These are phyloP conservation scores for Aphidius ervi DNA, from an alignment of 1,140 invertebrate genomes.

Conservation along the genomic window DNA sequence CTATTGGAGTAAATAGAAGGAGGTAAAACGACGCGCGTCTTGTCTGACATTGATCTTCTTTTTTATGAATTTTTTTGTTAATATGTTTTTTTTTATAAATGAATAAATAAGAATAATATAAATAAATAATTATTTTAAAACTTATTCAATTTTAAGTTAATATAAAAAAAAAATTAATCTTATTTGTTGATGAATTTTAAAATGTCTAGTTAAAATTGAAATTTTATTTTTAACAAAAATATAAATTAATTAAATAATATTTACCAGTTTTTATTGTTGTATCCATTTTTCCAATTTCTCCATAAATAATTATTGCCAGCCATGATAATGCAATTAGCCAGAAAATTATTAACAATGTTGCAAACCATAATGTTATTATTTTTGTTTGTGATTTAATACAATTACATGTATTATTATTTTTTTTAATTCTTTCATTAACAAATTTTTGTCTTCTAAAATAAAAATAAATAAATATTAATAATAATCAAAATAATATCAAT, in stretches of 20 bases:
- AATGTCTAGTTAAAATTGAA: not conserved
- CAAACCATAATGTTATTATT: constrained; percentile 42
- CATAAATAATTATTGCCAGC: constrained; percentile 51
- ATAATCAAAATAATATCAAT: not conserved
- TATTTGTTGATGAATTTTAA: no score
- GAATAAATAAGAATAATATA: no score
- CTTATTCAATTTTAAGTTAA: not conserved
- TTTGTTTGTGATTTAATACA: constrained; percentile 38
- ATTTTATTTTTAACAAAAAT: not conserved
- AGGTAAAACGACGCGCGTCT: not conserved
- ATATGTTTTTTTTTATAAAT: no score
- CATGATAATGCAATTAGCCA: constrained; percentile 52
- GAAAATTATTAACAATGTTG: constrained; percentile 42
- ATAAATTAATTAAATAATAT: constrained; percentile 11
- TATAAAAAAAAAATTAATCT: not conserved
- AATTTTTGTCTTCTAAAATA: constrained; percentile 36
- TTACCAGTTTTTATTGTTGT: constrained; percentile 51
- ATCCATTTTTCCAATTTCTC: constrained; percentile 51
- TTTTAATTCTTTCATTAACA: constrained; percentile 29
- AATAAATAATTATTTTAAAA: no score
- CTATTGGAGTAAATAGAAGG: not conserved
- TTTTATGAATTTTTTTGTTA: no score
- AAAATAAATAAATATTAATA: constrained; percentile 13
- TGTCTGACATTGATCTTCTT: not conserved
- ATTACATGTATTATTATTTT: constrained; percentile 29